Evolutionary conservation across 2,113 vertebrate species (phyloP).

Genomic region (Petrocephalus zakoni): DNA sequence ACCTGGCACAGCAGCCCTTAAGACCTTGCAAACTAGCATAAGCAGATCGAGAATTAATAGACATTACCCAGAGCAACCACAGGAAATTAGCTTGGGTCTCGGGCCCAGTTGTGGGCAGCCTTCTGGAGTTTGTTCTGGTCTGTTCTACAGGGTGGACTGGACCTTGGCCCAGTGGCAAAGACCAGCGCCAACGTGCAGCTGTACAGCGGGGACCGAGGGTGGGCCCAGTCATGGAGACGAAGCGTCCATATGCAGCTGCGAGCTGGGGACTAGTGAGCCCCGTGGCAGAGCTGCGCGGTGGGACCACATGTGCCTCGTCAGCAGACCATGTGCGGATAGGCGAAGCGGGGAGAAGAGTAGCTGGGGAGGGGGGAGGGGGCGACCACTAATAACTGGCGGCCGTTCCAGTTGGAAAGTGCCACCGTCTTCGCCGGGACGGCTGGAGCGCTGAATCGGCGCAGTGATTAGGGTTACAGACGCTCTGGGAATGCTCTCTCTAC

Average conservation of each 20-base stretch:
- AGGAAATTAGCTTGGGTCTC: slow-evolving; percentile 3
- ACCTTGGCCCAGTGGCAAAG: not conserved
- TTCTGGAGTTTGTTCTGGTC: not conserved
- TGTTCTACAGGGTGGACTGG: not conserved
- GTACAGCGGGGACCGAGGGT: not conserved
- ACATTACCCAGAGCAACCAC: not conserved
- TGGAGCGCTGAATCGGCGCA: slow-evolving; percentile 34
- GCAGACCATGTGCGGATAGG: slow-evolving; percentile 31
- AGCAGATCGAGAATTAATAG: not conserved
- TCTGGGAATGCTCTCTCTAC: not conserved
- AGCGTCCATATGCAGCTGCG: slow-evolving; percentile 10
- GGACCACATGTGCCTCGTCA: slow-evolving; percentile 48
- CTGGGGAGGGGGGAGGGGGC: slow-evolving; percentile 18
- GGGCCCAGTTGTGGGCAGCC: not conserved
- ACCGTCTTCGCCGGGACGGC: slow-evolving; percentile 41
- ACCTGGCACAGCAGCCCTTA: not conserved
- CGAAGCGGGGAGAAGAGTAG: not conserved
- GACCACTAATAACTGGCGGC: slow-evolving; percentile 37
- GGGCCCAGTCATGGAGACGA: not conserved
- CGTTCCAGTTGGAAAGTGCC: slow-evolving; percentile 33
- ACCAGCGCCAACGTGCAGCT: not conserved
- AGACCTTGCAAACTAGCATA: not conserved
- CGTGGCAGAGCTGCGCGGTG: slow-evolving; percentile 8
- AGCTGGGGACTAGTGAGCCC: not conserved
- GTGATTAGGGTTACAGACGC: slow-evolving; percentile 17